Conservation (phyloP, 2,888 invertebrate species). For the Papilio demoleus region DNA sequence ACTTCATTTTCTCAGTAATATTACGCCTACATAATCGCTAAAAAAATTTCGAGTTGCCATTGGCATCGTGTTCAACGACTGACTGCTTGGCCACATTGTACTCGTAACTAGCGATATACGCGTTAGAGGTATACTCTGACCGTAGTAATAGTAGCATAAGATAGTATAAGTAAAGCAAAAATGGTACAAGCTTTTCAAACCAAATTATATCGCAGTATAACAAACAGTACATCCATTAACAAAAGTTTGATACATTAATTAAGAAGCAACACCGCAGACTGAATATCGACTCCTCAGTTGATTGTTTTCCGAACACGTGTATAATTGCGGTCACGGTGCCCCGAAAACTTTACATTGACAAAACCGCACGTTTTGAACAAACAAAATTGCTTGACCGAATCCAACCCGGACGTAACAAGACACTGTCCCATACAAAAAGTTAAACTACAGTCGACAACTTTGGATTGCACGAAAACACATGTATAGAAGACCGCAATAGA, state of each 20-base stretch:
- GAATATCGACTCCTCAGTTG: constrained; percentile 55
- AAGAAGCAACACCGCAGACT: constrained; percentile 47
- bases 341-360: constrained; percentile 44
- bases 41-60: no score
- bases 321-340: constrained; percentile 60
- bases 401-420: constrained; percentile 24
- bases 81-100: no score
- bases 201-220: background rate
- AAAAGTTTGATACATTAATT: constrained; percentile 37
- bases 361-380: constrained; percentile 43
- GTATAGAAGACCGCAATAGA: constrained; percentile 36
- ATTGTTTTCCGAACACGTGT: constrained; percentile 69
- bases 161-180: no score
- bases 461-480: constrained; percentile 44
- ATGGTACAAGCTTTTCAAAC: no score
- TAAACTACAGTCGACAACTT: constrained; percentile 27
- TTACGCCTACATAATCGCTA: no score
- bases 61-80: no score
- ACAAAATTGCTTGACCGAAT: constrained; percentile 34
- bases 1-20: no score
- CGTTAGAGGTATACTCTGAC: no score
- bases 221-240: constrained; percentile 25
- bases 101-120: no score
- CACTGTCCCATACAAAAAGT: constrained; percentile 23
- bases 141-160: no score